Evolutionary conservation across 2,113 vertebrate species (phyloP), one percentile per base, ranked within the genome.

Genomic region (Halcyon malimbica): DNA sequence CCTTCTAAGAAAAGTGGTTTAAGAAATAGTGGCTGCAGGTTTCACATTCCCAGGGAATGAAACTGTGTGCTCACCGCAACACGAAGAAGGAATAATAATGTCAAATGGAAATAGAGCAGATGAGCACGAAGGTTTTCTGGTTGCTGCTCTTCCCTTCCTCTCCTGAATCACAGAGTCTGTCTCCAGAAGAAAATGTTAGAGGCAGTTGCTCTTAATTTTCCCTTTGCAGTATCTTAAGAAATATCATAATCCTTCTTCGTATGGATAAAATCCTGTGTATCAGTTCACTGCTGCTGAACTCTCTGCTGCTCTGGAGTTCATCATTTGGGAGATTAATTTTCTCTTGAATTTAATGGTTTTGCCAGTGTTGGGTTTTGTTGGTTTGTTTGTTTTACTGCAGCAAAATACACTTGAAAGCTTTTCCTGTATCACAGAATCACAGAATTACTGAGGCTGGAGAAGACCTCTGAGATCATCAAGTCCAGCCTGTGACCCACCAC

Each of bases 91-190:
- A 94, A 89, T 96, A 79, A 92, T 78, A 94, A 95, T 54, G 62
- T 6, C 17, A 92, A 92, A 94, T 86, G 53, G 69, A 96, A 95
- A 95, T 84, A 28, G 60, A 89, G 39, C 65, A 89, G 85, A 75
- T 85, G 63, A 83, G 33, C 2, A 0, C 25, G 53, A 92, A 87
- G 62, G 9, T 51, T 84, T 90, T 88, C 37, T 74, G 23, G 24
- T 83, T 83, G 68, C 71, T 89, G 44, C 41, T 89, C 41, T 94
- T 92, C 39, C 42, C 48, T 87, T 92, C 59, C 42, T 90, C 29
- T 56, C 28, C 62, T 70, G 87, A 94, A 95, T 94, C 78, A 82
- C 6, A n/a, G 70, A 74, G n/a, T 53, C 63, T 90, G 39, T 51
- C 79, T 78, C 17, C 18, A 78, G 79, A 56, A 70, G 42, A 84